Base-by-base conservation (phyloP, 2,888 invertebrate species). In the Euphydryas editha region DNA sequence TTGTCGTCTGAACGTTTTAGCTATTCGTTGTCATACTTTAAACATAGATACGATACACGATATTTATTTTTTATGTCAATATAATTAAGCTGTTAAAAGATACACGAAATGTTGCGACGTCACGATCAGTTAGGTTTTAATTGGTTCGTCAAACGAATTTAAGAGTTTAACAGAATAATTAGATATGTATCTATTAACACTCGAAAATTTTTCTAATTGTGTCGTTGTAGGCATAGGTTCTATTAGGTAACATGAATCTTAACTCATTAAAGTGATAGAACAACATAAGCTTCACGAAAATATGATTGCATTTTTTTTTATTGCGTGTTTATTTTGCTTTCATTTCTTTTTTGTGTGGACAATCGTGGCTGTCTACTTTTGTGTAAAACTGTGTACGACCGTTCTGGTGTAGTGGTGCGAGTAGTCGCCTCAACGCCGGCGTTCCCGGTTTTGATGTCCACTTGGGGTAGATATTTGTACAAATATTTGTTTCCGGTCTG, bases 81-180 rank as follows among this genome's bases (percentile, higher is more conserved):
- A 21, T 51, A 24, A 51, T 51, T 51, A 24, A 47, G 49, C 49
- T 10, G 18, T 20, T 51, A 21, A 49, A 21, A 49, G 21, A 24
- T 6, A 13, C 15, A 47, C 8, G 30, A 24, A 13, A 24, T 8
- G 49, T 24, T 51, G 21, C 15, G 47, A 49, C 51, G 51, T 39
- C 42, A 57, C 17, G 39, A 24, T 39, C 47, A 42, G 47, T 57
- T 36, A 36, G n/a, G 8, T 44, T 63, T 59, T 59, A 54, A 62
- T 21, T 13, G 13, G 20, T 49, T 59, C 58, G 42, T 64, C 36
- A 36, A 54, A 57, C 18, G 21, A 37, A 59, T 39, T 51, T 20
- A 58, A 36, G 20, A 51, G 64, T 59, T 36, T 54, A 44, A 51
- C 57, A 18, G 56, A 62, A 57, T 57, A 62, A 63, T 63, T 51